A percentile compares a stretch with the other conserved stretches of the same genome.
Conservation (phyloP, 2,888 invertebrate species). For the Agrypnus murinus region DNA sequence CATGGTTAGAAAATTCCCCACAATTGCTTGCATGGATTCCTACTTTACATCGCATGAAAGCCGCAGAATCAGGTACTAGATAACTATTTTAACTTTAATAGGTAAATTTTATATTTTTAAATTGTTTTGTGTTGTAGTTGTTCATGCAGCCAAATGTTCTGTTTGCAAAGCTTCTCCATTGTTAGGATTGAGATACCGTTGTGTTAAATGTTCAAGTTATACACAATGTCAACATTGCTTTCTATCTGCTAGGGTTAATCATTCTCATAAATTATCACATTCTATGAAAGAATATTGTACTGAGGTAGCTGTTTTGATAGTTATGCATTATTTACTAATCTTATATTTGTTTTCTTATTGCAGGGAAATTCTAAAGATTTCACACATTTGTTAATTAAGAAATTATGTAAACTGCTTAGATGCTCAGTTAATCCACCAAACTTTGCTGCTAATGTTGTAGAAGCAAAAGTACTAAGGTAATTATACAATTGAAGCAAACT, state of each 20-base stretch:
- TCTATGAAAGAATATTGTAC: constrained; percentile 79
- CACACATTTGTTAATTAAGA: constrained; percentile 62
- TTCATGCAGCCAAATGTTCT: constrained; percentile 77
- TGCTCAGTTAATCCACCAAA: constrained; percentile 58
- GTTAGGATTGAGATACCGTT: constrained; percentile 77
- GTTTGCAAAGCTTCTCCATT: constrained; percentile 76
- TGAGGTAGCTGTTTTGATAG: constrained; percentile 65
- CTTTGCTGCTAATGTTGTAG: constrained; percentile 55
- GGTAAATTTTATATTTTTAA: background rate
- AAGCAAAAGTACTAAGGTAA: constrained; percentile 70
- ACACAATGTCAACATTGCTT: constrained; percentile 82
- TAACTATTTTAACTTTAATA: background rate
- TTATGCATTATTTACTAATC: background rate
- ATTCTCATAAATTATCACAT: constrained; percentile 79
- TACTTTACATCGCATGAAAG: constrained; percentile 77
- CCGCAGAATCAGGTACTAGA: constrained; percentile 74
- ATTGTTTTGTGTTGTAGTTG: constrained; percentile 64
- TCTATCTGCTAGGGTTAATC: constrained; percentile 75
- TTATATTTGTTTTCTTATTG: constrained; percentile 14
- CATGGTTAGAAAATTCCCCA: constrained; percentile 80
- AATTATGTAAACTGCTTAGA: constrained; percentile 61
- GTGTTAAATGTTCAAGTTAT: constrained; percentile 78
- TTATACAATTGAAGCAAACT: too few species aligned
- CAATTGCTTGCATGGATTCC: constrained; percentile 80
- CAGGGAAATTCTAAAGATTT: constrained; percentile 55